phyloP scores from a whole-genome alignment of 2,113 vertebrate genomes.

The Oreochromis spilurus region DNA sequence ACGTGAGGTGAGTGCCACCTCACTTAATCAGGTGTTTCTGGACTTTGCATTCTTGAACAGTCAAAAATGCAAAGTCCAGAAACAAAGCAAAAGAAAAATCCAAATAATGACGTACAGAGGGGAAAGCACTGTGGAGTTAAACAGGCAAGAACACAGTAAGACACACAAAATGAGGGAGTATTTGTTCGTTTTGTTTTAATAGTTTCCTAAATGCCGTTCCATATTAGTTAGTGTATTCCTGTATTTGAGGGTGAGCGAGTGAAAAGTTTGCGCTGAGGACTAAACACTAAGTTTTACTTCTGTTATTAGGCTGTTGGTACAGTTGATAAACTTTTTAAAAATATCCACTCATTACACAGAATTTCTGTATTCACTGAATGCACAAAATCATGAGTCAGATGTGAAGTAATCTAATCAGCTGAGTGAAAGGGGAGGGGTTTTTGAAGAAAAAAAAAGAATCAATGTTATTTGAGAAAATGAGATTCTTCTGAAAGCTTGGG shows the following conservation, averaged over 20 bases:
- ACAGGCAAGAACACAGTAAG: not conserved
- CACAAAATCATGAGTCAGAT: slow-evolving; percentile 28
- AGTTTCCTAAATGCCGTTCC: not conserved
- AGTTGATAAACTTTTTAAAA: not conserved
- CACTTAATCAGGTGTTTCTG: not conserved
- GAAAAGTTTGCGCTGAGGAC: not conserved
- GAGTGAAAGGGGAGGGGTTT: not conserved
- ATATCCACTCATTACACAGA: not conserved
- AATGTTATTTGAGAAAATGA: slow-evolving; percentile 50
- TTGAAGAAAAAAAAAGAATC: slow-evolving; percentile 21
- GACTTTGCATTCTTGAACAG: not conserved
- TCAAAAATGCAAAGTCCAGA: not conserved
- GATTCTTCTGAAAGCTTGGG: slow-evolving; percentile 38
- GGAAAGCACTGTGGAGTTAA: not conserved
- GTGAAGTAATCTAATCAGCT: slow-evolving; percentile 32
- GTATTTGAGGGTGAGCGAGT: not conserved
- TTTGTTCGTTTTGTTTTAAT: not conserved
- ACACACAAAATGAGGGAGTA: not conserved
- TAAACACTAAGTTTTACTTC: not conserved
- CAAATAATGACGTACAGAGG: not conserved
- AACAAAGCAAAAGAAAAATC: not conserved
- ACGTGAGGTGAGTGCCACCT: not conserved
- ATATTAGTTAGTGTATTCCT: not conserved
- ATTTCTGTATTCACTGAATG: slow-evolving; percentile 13
- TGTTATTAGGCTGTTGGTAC: not conserved